phyloP scores from a whole-genome alignment of 1,140 invertebrate genomes.

The Chionoecetes opilio region DNA sequence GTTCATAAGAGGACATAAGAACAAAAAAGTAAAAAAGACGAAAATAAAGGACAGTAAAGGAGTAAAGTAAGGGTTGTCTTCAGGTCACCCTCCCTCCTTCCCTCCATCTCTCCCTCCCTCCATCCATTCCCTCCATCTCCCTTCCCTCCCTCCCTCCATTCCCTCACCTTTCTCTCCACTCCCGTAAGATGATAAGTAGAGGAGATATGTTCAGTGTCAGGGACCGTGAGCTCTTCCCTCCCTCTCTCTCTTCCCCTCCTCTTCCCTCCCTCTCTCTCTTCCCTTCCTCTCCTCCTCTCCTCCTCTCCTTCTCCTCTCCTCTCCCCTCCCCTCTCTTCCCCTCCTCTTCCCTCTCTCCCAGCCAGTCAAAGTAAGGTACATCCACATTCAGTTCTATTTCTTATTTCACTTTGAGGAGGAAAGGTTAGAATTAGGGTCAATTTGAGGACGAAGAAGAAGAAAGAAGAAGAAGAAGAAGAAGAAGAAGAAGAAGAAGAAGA shows the following conservation, averaged over 20 bases:
- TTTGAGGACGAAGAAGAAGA: neutral
- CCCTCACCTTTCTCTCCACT: slow-evolving; percentile 12
- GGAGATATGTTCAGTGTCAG: slow-evolving; percentile 1
- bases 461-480: neutral
- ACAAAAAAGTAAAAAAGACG: neutral
- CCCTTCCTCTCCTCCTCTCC: neutral
- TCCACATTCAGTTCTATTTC: neutral
- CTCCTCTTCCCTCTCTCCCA: neutral
- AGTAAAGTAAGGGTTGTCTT: slow-evolving; percentile 9
- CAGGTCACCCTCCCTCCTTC: neutral
- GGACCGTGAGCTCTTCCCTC: neutral
- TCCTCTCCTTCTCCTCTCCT: no score
- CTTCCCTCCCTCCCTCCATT: neutral
- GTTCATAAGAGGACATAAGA: neutral
- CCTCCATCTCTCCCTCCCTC: neutral
- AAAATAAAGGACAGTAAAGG: neutral
- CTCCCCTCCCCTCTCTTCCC: neutral
- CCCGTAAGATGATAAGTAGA: slow-evolving; percentile 20
- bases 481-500: neutral
- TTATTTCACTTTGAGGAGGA: slow-evolving; percentile 17
- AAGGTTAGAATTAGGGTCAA: slow-evolving; percentile 29
- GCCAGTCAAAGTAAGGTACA: neutral
- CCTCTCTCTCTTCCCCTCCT: neutral
- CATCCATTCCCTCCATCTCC: neutral
- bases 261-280: neutral